Conservation (phyloP, 2,113 vertebrate genomes). For the Odocoileus virginianus region DNA sequence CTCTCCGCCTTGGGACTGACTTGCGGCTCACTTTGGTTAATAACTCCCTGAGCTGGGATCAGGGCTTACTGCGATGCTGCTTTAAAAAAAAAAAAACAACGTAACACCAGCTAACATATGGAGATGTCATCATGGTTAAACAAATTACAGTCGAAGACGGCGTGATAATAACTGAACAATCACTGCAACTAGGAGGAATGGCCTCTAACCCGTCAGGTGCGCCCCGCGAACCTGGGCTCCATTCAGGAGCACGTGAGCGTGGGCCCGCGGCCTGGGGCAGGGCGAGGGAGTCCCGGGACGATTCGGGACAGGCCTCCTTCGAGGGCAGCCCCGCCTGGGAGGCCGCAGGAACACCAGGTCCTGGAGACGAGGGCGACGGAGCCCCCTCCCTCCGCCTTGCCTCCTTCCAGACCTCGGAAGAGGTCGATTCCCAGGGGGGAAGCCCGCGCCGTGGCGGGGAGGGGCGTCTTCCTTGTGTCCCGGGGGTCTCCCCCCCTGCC, state of each 20-base stretch:
- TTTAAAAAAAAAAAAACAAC: neutral
- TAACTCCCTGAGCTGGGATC: neutral
- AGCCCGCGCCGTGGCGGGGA: neutral
- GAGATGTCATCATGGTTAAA: constrained; percentile 51
- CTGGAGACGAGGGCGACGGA: neutral
- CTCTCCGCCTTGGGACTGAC: neutral
- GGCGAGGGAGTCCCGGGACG: neutral
- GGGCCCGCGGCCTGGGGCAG: neutral
- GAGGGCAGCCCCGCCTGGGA: neutral
- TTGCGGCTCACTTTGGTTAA: neutral
- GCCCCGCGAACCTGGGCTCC: neutral
- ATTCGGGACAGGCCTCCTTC: neutral
- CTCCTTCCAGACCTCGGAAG: too few species aligned
- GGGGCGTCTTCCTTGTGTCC: neutral
- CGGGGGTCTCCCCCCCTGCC: neutral
- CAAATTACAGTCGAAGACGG: constrained; percentile 5
- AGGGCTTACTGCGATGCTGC: neutral
- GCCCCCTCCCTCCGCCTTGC: neutral
- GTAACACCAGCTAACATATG: constrained; percentile 8
- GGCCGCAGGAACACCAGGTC: neutral
- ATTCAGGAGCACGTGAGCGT: neutral
- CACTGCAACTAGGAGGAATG: neutral
- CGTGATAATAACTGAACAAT: neutral
- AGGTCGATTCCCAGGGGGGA: neutral
- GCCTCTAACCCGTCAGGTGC: neutral